phyloP scores from a whole-genome alignment of 2,113 vertebrate species.

The Anoura caudifer region DNA sequence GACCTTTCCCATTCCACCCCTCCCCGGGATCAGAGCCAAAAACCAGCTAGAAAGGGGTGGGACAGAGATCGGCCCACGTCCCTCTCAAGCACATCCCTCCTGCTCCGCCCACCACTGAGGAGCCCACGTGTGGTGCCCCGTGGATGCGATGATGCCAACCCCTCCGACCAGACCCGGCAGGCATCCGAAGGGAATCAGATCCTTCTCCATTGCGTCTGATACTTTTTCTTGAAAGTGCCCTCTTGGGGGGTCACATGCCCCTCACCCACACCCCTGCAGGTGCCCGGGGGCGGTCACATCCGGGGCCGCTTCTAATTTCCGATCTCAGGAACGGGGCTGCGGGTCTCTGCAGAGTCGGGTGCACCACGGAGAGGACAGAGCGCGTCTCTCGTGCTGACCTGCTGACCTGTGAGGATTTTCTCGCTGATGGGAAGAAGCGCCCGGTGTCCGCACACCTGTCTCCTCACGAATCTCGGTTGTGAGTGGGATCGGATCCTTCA shows the following conservation, averaged over 20 bases:
- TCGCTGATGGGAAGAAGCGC: neutral
- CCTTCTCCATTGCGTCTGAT: neutral
- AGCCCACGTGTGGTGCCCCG: too few relatives aligned
- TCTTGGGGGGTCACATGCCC: too few relatives aligned
- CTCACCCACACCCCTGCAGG: neutral
- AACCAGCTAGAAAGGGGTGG: neutral
- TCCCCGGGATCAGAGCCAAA: neutral
- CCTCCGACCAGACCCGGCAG: neutral
- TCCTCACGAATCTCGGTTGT: neutral
- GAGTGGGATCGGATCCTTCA: neutral
- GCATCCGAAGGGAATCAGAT: too few relatives aligned
- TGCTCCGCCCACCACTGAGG: neutral
- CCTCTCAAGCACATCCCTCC: neutral
- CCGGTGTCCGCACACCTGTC: neutral
- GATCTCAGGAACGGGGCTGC: neutral
- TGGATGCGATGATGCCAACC: neutral
- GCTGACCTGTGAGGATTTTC: neutral
- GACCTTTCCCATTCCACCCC: neutral
- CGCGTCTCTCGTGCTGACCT: rapidly evolving
- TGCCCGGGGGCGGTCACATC: neutral
- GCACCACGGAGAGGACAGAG: neutral
- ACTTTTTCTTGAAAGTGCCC: neutral
- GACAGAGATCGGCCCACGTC: neutral
- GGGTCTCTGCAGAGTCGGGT: neutral
- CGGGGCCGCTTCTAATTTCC: neutral